Evolutionary conservation across 2,113 vertebrate species (phyloP).

Genomic region (Cephalopterus ornatus): DNA sequence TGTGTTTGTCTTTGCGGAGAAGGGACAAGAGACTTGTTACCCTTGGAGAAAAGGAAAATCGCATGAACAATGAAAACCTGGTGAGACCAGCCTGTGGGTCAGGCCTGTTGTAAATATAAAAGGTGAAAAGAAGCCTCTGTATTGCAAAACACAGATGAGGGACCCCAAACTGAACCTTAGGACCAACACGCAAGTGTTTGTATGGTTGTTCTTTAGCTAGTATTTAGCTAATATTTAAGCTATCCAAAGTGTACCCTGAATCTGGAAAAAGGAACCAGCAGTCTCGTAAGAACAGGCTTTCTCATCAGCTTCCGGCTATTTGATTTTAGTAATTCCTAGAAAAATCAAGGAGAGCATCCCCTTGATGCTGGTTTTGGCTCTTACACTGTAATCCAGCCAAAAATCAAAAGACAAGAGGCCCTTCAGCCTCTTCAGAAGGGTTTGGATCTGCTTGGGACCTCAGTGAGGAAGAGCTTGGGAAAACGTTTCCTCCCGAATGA

Average conservation of each 20-base stretch:
- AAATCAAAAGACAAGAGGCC: neutral
- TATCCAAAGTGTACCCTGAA: neutral
- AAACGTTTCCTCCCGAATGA: neutral
- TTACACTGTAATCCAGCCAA: neutral
- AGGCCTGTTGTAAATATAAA: neutral
- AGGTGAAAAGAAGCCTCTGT: neutral
- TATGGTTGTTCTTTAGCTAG: neutral
- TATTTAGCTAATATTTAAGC: neutral
- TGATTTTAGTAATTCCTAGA: neutral
- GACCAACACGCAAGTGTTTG: neutral
- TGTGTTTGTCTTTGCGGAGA: neutral
- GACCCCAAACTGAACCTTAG: neutral
- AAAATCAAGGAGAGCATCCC: neutral
- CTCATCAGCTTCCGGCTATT: neutral
- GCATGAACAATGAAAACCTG: neutral
- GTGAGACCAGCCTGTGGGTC: neutral
- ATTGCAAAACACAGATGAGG: neutral
- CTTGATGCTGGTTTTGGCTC: neutral
- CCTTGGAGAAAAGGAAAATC: neutral
- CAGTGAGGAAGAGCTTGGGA: neutral
- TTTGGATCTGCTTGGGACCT: neutral
- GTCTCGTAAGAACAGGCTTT: neutral
- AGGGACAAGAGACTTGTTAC: neutral
- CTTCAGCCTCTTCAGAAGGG: neutral
- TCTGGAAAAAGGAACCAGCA: neutral